Evolutionary conservation across 1,140 invertebrate species (phyloP).

Genomic region (Lordiphosa collinella): DNA sequence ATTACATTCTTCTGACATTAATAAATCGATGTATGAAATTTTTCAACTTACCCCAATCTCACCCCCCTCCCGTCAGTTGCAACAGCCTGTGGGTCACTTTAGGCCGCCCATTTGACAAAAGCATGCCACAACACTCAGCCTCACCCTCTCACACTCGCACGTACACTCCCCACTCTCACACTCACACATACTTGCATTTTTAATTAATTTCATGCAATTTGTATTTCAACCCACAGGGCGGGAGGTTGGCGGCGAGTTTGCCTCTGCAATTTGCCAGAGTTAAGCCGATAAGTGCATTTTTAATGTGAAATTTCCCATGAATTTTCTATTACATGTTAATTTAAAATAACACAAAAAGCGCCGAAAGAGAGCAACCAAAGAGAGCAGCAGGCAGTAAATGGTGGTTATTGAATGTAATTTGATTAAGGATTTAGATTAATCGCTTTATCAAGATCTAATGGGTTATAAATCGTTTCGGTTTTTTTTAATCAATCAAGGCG

Average conservation of each 20-base stretch:
- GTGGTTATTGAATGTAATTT: conserved; percentile 44
- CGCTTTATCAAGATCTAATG: conserved; percentile 66
- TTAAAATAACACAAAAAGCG: conserved; percentile 64
- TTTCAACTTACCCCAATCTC: conserved; percentile 8
- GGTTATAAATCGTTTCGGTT: conserved; percentile 46
- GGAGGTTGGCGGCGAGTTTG: conserved; percentile 14
- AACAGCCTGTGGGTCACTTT: conserved; percentile 68
- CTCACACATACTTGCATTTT: conserved; percentile 58
- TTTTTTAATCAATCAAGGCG: conserved; percentile 59
- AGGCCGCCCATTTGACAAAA: conserved; percentile 69
- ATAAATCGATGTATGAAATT: conserved; percentile 71
- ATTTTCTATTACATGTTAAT: conserved; percentile 78
- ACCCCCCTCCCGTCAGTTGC: conserved; percentile 14
- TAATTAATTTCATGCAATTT: conserved; percentile 78
- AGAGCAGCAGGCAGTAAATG: conserved; percentile 20
- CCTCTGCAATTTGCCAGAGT: conserved; percentile 59
- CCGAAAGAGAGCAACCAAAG: not conserved
- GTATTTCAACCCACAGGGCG: conserved; percentile 32
- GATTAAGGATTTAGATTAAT: conserved; percentile 76
- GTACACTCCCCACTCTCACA: conserved; percentile 3
- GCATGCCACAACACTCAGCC: conserved; percentile 38
- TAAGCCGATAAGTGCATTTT: conserved; percentile 77
- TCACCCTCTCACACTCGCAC: not conserved
- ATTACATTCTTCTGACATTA: conserved; percentile 63
- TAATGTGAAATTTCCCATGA: conserved; percentile 67